Evolutionary conservation across 1,140 invertebrate genomes (phyloP).

Genomic region (Bombus ignitus): DNA sequence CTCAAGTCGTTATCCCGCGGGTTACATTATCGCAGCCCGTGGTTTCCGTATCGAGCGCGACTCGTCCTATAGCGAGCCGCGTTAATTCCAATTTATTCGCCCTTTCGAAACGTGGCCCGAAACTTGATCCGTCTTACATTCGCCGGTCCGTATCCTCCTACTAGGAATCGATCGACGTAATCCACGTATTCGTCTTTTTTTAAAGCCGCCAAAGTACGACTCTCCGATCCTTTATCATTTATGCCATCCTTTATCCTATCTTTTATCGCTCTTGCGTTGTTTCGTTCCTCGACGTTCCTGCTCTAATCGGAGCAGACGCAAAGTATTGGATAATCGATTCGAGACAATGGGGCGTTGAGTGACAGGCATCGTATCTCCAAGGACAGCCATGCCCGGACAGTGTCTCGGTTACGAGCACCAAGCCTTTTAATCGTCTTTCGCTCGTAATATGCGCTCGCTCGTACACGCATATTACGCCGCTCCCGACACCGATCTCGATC

Average conservation of each 20-base stretch:
- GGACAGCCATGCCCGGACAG: too few relatives aligned
- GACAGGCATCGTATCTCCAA: too few relatives aligned
- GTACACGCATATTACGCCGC: too few relatives aligned
- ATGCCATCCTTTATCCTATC: too few relatives aligned
- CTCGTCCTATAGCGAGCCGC: background rate
- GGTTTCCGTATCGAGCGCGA: slow-evolving; percentile 10
- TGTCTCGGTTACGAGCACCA: too few relatives aligned
- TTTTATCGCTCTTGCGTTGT: too few relatives aligned
- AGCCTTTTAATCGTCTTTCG: too few relatives aligned
- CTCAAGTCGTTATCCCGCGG: slow-evolving; percentile 28
- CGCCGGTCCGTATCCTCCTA: background rate
- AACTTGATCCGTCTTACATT: slow-evolving; percentile 5
- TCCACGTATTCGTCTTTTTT: background rate
- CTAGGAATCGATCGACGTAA: background rate
- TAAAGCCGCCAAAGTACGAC: too few relatives aligned
- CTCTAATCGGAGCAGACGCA: too few relatives aligned
- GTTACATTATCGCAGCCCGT: slow-evolving; percentile 38
- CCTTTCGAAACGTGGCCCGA: background rate
- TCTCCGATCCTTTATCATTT: too few relatives aligned
- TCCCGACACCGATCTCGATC: background rate
- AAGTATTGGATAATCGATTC: background rate
- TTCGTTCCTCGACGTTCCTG: too few relatives aligned
- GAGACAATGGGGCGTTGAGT: accelerated
- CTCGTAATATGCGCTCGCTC: too few relatives aligned
- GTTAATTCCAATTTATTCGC: slow-evolving; percentile 47